Conservation (phyloP, 2,113 vertebrate species). For the Mesitornis unicolor region DNA sequence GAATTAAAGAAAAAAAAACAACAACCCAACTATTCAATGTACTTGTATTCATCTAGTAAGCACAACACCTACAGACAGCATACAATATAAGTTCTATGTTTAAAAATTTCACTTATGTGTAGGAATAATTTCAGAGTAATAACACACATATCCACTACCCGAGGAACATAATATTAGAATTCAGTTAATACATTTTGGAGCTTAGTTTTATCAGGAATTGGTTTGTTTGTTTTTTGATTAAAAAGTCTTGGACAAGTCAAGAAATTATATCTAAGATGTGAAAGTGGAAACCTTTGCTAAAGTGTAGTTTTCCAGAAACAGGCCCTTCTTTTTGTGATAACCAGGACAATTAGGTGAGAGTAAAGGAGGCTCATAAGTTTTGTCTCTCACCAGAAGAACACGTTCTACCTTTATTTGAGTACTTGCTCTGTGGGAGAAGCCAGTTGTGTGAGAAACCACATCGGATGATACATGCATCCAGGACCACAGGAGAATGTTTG, state of each 20-base stretch:
- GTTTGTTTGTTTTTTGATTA: not conserved
- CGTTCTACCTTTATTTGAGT: not conserved
- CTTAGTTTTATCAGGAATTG: not conserved
- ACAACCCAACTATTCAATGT: too few relatives aligned
- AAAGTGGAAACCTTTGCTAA: not conserved
- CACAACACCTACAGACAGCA: not conserved
- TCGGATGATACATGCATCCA: not conserved
- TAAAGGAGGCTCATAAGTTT: not conserved
- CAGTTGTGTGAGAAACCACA: not conserved
- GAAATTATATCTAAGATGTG: not conserved
- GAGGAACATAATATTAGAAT: not conserved
- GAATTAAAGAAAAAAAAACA: not conserved
- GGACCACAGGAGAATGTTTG: not conserved
- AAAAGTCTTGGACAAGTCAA: not conserved
- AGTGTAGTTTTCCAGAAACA: not conserved
- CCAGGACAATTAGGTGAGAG: not conserved
- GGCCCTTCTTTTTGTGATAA: not conserved
- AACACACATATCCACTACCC: not conserved
- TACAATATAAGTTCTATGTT: not conserved
- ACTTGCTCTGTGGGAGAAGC: not conserved
- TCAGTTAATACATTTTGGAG: not conserved
- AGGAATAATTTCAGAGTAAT: not conserved
- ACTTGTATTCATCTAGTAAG: not conserved
- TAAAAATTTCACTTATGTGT: not conserved
- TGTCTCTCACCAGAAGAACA: slow-evolving; percentile 37